A percentile compares a stretch with the other conserved stretches of the same genome.
Conservation (phyloP, 2,797 vertebrate genomes). For the Phataginus tricuspis region DNA sequence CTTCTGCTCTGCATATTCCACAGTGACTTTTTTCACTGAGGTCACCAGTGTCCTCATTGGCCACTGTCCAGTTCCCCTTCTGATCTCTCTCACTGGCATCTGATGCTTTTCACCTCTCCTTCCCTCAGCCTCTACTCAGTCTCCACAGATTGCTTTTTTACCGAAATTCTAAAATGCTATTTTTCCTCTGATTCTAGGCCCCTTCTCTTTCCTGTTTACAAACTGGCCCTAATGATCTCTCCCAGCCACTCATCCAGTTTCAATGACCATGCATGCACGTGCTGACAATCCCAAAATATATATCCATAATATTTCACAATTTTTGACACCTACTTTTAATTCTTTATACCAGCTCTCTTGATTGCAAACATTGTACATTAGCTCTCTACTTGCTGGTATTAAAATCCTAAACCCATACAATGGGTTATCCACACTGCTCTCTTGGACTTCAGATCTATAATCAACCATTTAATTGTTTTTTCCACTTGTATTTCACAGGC, state of each 20-base stretch:
- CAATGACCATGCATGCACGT: too few species aligned
- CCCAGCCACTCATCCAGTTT: not conserved
- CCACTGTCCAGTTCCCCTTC: not conserved
- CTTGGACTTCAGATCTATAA: not conserved
- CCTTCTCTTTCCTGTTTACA: not conserved
- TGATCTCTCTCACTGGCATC: not conserved
- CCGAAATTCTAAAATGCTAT: not conserved
- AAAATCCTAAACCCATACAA: too few species aligned
- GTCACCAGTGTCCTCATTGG: not conserved
- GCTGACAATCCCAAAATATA: not conserved
- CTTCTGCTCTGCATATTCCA: not conserved
- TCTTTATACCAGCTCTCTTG: too few species aligned
- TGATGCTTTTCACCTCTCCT: not conserved
- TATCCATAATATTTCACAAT: not conserved
- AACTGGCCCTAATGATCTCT: not conserved
- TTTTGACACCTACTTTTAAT: too few species aligned
- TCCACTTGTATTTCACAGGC: not conserved
- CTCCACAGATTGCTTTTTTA: not conserved
- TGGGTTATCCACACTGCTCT: not conserved
- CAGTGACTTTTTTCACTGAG: not conserved
- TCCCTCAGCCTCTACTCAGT: not conserved
- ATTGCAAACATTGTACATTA: too few species aligned
- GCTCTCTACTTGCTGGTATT: too few species aligned
- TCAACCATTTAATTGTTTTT: not conserved
- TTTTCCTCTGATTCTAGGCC: not conserved